Percentiles rank a stretch among this genome's conserved stretches.
These are phyloP conservation scores for Lithophane leautieri DNA, from an alignment of 2,888 invertebrate genomes.

Conservation along the genomic window DNA sequence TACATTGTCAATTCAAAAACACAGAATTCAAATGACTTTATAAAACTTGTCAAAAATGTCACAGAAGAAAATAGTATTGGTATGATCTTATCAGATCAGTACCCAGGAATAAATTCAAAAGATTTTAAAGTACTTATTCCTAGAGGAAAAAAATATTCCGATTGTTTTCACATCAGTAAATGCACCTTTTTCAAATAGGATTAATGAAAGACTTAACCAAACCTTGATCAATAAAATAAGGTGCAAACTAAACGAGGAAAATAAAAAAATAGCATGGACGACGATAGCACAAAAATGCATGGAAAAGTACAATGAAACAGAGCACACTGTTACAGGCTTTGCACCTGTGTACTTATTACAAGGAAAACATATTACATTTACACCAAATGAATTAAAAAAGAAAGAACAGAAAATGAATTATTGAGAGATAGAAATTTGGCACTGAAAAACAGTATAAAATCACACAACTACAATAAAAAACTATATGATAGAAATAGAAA, in stretches of 20 bases:
- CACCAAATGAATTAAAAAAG: neutral
- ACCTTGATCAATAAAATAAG: too few relatives aligned
- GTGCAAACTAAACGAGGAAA: too few relatives aligned
- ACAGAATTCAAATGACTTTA: neutral
- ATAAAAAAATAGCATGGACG: neutral
- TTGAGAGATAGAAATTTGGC: neutral
- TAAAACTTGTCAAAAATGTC: neutral
- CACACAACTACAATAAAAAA: too few relatives aligned
- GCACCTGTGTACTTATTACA: constrained; percentile 1
- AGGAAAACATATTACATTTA: neutral
- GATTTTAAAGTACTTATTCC: neutral
- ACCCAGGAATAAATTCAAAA: neutral
- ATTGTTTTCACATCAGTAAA: neutral
- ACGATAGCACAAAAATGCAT: neutral
- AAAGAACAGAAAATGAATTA: neutral
- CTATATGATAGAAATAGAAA: too few relatives aligned
- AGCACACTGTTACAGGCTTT: neutral
- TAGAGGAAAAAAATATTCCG: neutral
- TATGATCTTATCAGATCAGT: neutral
- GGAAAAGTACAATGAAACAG: neutral
- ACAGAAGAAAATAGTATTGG: neutral
- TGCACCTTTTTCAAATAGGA: neutral
- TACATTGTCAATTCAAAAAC: constrained; percentile 30
- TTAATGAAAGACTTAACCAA: too few relatives aligned
- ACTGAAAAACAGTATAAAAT: too few relatives aligned